phyloP scores from a whole-genome alignment of 2,797 vertebrate species.

The Chelidonichthys spinosus region DNA sequence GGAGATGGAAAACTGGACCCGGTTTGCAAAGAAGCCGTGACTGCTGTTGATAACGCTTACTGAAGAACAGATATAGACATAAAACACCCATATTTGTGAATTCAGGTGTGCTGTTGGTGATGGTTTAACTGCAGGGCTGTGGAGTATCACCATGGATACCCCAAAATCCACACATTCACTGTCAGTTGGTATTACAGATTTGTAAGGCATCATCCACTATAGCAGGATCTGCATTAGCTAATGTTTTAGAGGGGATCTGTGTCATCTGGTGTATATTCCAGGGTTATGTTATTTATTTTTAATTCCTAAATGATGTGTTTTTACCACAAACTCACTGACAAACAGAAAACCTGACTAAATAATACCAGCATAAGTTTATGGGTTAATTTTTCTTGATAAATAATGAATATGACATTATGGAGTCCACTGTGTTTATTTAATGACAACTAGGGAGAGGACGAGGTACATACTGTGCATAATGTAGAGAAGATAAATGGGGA shows the following conservation, averaged over 20 bases:
- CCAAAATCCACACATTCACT: not conserved
- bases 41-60: slow-evolving; percentile 68
- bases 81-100: not conserved
- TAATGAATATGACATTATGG: not conserved
- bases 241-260: not conserved
- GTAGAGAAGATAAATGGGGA: not conserved
- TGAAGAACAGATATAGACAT: slow-evolving; percentile 24
- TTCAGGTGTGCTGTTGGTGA: slow-evolving; percentile 1
- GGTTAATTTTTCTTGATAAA: slow-evolving; percentile 13
- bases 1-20: slow-evolving; percentile 80
- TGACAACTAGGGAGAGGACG: not conserved
- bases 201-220: not conserved
- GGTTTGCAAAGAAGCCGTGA: slow-evolving; percentile 65
- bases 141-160: not conserved
- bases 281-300: not conserved
- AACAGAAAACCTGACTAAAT: not conserved
- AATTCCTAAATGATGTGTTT: not conserved
- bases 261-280: not conserved
- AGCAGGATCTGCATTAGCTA: not conserved
- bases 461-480: not conserved
- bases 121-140: not conserved
- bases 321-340: not conserved
- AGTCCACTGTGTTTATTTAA: not conserved
- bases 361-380: not conserved
- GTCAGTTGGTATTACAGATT: not conserved